phyloP scores from a whole-genome alignment of 2,888 invertebrate genomes.

The Drosophila borealis region DNA sequence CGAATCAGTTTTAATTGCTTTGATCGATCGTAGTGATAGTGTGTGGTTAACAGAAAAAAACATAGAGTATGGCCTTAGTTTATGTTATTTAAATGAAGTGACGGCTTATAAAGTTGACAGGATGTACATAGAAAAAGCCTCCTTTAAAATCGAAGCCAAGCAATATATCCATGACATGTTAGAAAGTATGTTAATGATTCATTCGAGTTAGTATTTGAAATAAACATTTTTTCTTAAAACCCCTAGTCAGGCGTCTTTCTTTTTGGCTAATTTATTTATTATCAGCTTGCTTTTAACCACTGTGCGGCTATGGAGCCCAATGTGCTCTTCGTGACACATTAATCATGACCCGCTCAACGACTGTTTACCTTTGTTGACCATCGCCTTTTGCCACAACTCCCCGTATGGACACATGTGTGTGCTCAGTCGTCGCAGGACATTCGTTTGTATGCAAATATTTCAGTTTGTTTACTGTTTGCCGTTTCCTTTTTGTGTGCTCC shows the following conservation, averaged over 20 bases:
- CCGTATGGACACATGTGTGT: not conserved
- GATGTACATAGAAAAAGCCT: too few relatives aligned
- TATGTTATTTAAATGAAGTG: not conserved
- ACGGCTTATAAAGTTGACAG: not conserved
- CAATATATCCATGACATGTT: too few relatives aligned
- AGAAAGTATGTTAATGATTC: too few relatives aligned
- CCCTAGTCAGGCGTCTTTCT: too few relatives aligned
- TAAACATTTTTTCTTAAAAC: too few relatives aligned
- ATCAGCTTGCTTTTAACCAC: not conserved
- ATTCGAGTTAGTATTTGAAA: too few relatives aligned
- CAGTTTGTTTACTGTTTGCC: constrained; percentile 49
- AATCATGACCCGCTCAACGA: constrained; percentile 80
- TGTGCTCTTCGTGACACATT: constrained; percentile 78
- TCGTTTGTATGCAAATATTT: constrained; percentile 74
- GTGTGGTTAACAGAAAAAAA: constrained; percentile 14
- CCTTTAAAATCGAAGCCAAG: too few relatives aligned
- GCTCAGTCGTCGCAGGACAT: constrained; percentile 61
- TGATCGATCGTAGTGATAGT: constrained; percentile 40
- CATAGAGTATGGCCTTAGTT: not conserved
- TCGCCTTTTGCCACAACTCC: constrained; percentile 23
- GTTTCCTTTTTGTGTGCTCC: constrained; percentile 53
- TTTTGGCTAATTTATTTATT: too few relatives aligned
- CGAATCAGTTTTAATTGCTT: constrained; percentile 40
- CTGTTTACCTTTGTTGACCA: constrained; percentile 67
- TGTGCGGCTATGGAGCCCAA: constrained; percentile 16